phyloP scores from a whole-genome alignment of 2,797 vertebrate species.

The Notoglanidium macrostoma region DNA sequence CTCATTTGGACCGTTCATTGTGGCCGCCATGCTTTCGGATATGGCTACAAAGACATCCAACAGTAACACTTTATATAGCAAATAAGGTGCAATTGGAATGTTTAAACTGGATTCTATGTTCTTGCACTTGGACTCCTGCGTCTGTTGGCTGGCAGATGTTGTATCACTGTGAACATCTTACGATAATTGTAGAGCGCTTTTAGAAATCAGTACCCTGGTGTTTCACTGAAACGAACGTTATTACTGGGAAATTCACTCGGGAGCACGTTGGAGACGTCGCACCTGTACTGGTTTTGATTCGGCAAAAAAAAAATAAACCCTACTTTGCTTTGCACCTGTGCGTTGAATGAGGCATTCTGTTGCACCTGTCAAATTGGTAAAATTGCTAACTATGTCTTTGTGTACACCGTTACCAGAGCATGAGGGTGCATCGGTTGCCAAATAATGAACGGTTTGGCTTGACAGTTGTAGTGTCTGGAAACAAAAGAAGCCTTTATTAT shows the following conservation, averaged over 20 bases:
- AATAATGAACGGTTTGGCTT: slow-evolving; percentile 26
- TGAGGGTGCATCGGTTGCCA: neutral
- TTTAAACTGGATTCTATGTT: neutral
- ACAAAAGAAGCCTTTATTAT: neutral
- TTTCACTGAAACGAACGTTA: neutral
- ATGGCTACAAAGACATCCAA: neutral
- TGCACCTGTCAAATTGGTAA: slow-evolving; percentile 14
- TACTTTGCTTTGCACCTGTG: slow-evolving; percentile 8
- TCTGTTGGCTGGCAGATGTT: neutral
- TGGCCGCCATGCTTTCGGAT: neutral
- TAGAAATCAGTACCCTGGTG: slow-evolving; percentile 18
- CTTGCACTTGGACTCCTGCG: neutral
- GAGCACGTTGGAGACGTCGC: neutral
- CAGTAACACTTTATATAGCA: neutral
- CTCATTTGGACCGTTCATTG: neutral
- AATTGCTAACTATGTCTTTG: slow-evolving; percentile 15
- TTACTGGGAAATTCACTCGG: neutral
- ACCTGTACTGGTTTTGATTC: slow-evolving; percentile 15
- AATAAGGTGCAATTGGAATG: neutral
- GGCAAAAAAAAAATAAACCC: neutral
- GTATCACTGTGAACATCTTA: neutral
- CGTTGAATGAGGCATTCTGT: neutral
- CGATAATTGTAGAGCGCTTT: slow-evolving; percentile 10
- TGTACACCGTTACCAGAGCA: neutral
- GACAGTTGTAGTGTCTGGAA: neutral